Percentiles rank a stretch among this genome's conserved stretches.
Conservation (phyloP, 1,140 invertebrate genomes). For the Drosophila bocqueti region DNA sequence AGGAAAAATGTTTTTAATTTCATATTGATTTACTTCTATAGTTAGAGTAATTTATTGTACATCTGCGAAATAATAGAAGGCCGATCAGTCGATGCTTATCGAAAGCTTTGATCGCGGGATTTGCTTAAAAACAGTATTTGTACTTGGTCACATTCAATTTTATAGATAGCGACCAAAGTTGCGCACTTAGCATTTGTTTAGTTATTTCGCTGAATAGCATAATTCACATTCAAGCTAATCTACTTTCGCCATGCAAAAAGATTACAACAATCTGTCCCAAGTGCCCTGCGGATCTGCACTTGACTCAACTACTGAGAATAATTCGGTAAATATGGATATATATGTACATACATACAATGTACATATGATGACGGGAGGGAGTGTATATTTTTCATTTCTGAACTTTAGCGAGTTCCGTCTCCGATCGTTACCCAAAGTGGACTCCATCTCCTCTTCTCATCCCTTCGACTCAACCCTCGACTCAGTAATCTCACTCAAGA, state of each 20-base stretch:
- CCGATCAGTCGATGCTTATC: not conserved
- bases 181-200: not conserved
- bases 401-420: no score
- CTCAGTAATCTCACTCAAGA: no score
- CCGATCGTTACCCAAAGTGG: no score
- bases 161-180: not conserved
- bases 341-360: no score
- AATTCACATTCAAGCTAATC: not conserved
- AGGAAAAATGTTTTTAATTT: not conserved
- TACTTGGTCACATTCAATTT: not conserved
- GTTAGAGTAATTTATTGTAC: not conserved
- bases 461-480: no score
- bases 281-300: not conserved
- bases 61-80: not conserved
- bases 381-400: no score
- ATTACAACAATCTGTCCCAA: not conserved
- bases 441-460: no score
- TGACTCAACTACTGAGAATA: constrained; percentile 2
- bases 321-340: not conserved
- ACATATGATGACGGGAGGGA: no score
- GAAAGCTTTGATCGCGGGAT: not conserved
- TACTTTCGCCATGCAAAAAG: not conserved
- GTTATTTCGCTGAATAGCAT: not conserved
- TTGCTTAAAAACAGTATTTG: not conserved
- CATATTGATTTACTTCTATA: not conserved